phyloP scores from a whole-genome alignment of 2,113 vertebrate species.

The Phrynosoma platyrhinos region DNA sequence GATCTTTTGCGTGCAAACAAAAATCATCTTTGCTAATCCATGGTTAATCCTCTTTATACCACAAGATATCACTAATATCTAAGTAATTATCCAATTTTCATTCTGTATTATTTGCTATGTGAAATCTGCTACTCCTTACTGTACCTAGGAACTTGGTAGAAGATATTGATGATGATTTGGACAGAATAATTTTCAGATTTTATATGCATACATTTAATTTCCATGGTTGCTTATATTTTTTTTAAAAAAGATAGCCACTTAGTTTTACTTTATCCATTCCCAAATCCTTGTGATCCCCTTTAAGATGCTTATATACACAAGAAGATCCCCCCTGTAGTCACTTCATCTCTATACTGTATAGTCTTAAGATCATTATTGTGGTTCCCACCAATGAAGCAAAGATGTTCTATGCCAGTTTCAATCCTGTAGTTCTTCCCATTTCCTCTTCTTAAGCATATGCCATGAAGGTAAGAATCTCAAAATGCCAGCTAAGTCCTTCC shows the following conservation, averaged over 20 bases:
- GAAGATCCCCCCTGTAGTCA: conserved; percentile 69
- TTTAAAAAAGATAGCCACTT: conserved; percentile 47
- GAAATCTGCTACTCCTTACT: conserved; percentile 23
- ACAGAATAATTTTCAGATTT: not conserved
- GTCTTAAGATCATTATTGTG: conserved; percentile 46
- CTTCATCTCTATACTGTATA: conserved; percentile 63
- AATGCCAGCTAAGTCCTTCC: conserved; percentile 42
- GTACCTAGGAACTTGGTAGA: not conserved
- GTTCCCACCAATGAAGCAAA: conserved; percentile 61
- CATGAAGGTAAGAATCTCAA: not conserved
- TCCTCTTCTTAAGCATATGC: conserved; percentile 13
- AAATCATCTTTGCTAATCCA: conserved; percentile 29
- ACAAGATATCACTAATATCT: conserved; percentile 26
- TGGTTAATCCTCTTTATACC: conserved; percentile 48
- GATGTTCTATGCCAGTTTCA: conserved; percentile 43
- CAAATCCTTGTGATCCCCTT: conserved; percentile 70
- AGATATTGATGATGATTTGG: not conserved
- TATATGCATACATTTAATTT: conserved; percentile 51
- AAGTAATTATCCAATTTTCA: conserved; percentile 32
- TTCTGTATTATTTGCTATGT: conserved; percentile 50
- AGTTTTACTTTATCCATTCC: conserved; percentile 60
- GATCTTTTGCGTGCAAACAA: conserved; percentile 30
- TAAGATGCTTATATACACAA: conserved; percentile 69
- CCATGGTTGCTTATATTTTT: conserved; percentile 43
- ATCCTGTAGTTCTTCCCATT: conserved; percentile 19